Conservation (phyloP, 2,113 vertebrate genomes). For the Mesembrinibis cayennensis region DNA sequence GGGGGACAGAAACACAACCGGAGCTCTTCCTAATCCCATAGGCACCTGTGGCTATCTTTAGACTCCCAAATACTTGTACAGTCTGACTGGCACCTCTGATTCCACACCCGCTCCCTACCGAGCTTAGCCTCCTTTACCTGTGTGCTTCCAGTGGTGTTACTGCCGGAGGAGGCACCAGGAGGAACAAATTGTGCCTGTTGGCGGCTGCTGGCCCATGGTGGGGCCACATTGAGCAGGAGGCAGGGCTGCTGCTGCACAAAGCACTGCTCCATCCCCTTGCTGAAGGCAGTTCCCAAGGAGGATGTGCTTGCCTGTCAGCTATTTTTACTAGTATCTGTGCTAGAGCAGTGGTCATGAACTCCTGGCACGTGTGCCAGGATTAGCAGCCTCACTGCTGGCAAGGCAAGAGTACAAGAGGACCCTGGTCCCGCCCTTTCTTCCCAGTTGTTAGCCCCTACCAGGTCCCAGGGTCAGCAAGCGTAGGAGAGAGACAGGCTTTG, state of each 20-base stretch:
- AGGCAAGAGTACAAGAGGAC: background rate
- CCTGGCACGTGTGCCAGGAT: background rate
- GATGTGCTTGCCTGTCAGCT: background rate
- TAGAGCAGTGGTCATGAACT: background rate
- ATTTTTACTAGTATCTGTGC: background rate
- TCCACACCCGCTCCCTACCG: background rate
- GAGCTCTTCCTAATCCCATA: background rate
- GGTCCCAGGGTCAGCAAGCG: background rate
- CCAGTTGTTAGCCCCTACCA: background rate
- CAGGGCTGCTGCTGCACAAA: background rate
- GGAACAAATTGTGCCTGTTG: accelerated
- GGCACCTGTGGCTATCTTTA: background rate
- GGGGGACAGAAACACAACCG: background rate
- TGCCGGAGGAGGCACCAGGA: background rate
- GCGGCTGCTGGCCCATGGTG: background rate
- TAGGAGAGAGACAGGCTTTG: background rate
- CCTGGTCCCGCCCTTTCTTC: background rate
- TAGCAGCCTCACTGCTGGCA: background rate
- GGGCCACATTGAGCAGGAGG: accelerated
- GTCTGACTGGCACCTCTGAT: background rate
- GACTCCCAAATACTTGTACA: background rate
- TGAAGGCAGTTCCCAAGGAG: background rate
- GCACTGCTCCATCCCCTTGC: background rate
- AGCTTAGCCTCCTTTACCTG: background rate
- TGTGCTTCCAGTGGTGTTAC: background rate